Percentiles rank a stretch among this genome's conserved stretches.
phyloP scores from a whole-genome alignment of 2,797 vertebrate genomes.

The Amphiprion clarkii region DNA sequence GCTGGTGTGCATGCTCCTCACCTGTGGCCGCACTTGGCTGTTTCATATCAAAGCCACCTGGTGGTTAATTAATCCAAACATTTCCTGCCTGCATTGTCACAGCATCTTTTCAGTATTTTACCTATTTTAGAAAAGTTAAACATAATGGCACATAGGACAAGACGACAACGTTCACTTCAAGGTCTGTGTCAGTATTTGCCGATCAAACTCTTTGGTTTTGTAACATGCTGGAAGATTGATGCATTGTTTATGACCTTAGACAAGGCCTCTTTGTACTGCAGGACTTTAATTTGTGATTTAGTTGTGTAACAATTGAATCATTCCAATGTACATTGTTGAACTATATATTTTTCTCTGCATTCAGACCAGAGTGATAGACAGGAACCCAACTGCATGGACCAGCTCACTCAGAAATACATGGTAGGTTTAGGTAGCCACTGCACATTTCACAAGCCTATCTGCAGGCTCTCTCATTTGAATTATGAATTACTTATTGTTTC shows the following conservation, averaged over 20 bases:
- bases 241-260: background rate
- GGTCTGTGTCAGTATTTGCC: slow-evolving; percentile 40
- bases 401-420: slow-evolving; percentile 85
- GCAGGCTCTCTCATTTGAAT: background rate
- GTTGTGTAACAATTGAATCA: background rate
- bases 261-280: background rate
- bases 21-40: slow-evolving; percentile 14
- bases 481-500: background rate
- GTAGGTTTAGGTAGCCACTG: slow-evolving; percentile 68
- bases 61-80: background rate
- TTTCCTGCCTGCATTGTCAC: too few relatives aligned
- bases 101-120: background rate
- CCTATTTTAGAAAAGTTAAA: background rate
- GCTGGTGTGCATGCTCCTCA: slow-evolving; percentile 1
- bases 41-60: slow-evolving; percentile 43
- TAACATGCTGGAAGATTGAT: background rate
- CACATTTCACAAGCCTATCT: background rate
- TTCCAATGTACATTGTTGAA: background rate
- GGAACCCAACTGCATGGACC: slow-evolving; percentile 74
- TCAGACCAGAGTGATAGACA: slow-evolving; percentile 64
- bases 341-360: background rate
- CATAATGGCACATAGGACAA: slow-evolving; percentile 59
- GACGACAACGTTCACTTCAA: slow-evolving; percentile 48
- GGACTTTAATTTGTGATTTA: background rate
- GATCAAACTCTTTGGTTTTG: background rate